phyloP scores from a whole-genome alignment of 2,888 invertebrate genomes.

The Sinhomidia bicolor region DNA sequence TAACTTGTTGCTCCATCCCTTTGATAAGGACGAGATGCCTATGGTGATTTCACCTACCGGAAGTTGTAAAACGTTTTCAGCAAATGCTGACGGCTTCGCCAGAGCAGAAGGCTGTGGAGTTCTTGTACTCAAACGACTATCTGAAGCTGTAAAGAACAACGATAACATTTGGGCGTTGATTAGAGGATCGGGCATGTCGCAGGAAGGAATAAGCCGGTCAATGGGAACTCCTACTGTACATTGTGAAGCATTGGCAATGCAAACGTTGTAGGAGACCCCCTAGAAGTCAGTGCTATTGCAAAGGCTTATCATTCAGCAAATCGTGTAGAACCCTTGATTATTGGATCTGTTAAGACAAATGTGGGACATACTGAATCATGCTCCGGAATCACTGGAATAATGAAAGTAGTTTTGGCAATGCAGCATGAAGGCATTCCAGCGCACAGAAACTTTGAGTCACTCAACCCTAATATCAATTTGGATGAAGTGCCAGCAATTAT shows the following conservation, averaged over 20 bases:
- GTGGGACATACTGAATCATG: conserved; percentile 74
- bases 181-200: conserved; percentile 53
- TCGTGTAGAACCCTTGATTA: conserved; percentile 55
- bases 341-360: conserved; percentile 75
- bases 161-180: conserved; percentile 62
- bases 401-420: conserved; percentile 69
- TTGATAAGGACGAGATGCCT: conserved; percentile 46
- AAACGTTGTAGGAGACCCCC: conserved; percentile 71
- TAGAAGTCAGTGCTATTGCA: conserved; percentile 72
- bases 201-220: conserved; percentile 62
- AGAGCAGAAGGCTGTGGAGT: conserved; percentile 67
- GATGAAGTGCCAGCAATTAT: conserved; percentile 71
- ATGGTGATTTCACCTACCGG: conserved; percentile 57
- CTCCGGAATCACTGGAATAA: conserved; percentile 69
- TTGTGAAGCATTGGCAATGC: conserved; percentile 67
- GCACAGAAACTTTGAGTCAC: conserved; percentile 59
- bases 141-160: conserved; percentile 59
- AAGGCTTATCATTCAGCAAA: conserved; percentile 38
- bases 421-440: conserved; percentile 69
- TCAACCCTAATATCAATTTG: conserved; percentile 72
- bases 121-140: conserved; percentile 60
- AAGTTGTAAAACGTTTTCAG: conserved; percentile 60
- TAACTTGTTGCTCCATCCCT: conserved; percentile 57
- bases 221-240: conserved; percentile 69
- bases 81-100: conserved; percentile 67